Percentiles rank a stretch among this genome's conserved stretches.
Evolutionary conservation across 2,888 invertebrate genomes (phyloP).

Genomic region (Chrysomela aeneicollis): DNA sequence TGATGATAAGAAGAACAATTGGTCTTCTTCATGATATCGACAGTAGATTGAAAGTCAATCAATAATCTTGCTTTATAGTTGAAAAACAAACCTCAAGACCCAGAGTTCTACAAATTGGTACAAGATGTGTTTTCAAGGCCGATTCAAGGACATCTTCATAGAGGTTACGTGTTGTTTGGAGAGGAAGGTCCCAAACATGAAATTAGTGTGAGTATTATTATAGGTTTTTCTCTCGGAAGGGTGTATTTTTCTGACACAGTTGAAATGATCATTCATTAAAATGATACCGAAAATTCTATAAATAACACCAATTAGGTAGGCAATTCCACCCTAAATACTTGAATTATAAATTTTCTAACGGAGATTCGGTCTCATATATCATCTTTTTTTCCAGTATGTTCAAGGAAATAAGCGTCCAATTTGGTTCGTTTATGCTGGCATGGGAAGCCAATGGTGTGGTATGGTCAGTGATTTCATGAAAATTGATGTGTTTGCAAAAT

Average conservation of each 20-base stretch:
- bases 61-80: conserved; percentile 58
- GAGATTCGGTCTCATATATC: neutral
- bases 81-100: conserved; percentile 64
- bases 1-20: too few relatives aligned
- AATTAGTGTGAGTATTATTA: conserved; percentile 49
- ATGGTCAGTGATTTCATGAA: conserved; percentile 74
- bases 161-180: conserved; percentile 68
- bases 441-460: conserved; percentile 78
- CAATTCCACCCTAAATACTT: too few relatives aligned
- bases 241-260: too few relatives aligned
- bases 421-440: conserved; percentile 78
- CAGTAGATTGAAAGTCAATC: too few relatives aligned
- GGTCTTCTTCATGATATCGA: too few relatives aligned
- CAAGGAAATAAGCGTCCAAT: conserved; percentile 62
- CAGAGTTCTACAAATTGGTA: conserved; percentile 63
- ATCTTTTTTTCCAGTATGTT: conserved; percentile 50
- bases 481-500: conserved; percentile 71
- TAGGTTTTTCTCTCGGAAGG: neutral
- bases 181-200: conserved; percentile 53
- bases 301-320: too few relatives aligned
- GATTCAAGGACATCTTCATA: conserved; percentile 68
- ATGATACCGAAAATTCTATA: too few relatives aligned
- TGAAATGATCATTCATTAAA: too few relatives aligned
- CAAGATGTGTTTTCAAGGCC: conserved; percentile 63
- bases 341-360: neutral